Evolutionary conservation across 2,888 invertebrate genomes (phyloP).

Genomic region (Hylaea fasciaria): DNA sequence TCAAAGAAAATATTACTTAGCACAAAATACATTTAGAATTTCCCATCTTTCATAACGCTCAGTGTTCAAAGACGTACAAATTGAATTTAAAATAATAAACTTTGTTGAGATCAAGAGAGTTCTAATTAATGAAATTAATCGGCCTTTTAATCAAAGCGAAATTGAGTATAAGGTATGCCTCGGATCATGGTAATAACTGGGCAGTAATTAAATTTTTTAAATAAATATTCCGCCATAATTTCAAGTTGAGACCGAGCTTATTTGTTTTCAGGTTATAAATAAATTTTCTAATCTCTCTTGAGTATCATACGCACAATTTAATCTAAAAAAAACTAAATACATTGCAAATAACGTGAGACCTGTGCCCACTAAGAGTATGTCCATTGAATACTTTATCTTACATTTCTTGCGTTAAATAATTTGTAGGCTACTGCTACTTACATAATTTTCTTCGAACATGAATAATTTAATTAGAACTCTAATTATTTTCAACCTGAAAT

Average conservation of each 20-base stretch:
- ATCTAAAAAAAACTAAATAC: too few relatives aligned
- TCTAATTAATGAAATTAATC: constrained; percentile 37
- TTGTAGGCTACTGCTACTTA: too few relatives aligned
- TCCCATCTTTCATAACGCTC: constrained; percentile 11
- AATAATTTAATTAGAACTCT: too few relatives aligned
- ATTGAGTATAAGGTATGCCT: constrained; percentile 18
- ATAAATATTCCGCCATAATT: constrained; percentile 5
- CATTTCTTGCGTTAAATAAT: too few relatives aligned
- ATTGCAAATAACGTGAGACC: too few relatives aligned
- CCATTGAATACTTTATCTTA: too few relatives aligned
- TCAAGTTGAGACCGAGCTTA: neutral
- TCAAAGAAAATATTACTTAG: constrained; percentile 3
- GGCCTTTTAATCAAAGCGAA: constrained; percentile 29
- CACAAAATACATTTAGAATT: constrained; percentile 14
- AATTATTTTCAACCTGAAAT: too few relatives aligned
- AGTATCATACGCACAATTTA: too few relatives aligned
- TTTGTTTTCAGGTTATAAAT: neutral
- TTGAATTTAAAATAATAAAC: constrained; percentile 38
- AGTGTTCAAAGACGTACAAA: constrained; percentile 28
- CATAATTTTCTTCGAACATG: too few relatives aligned
- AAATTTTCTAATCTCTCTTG: neutral
- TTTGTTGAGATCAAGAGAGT: constrained; percentile 27
- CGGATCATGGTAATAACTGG: constrained; percentile 16
- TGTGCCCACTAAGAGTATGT: too few relatives aligned
- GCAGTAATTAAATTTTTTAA: constrained; percentile 16